phyloP scores from a whole-genome alignment of 2,888 invertebrate species.

The Morpho helenor region DNA sequence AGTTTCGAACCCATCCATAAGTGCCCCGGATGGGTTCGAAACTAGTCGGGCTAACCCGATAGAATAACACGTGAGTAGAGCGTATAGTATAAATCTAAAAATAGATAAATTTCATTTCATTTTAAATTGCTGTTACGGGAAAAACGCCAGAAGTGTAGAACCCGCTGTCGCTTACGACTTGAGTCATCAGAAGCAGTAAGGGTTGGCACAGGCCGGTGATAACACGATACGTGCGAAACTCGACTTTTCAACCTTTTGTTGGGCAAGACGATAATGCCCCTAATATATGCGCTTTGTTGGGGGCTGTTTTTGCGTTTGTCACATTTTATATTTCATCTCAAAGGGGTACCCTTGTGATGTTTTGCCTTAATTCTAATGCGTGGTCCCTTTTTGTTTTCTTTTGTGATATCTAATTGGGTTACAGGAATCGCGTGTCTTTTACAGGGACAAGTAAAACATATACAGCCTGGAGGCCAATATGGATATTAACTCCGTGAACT shows the following conservation, averaged over 20 bases:
- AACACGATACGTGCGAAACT: constrained; percentile 71
- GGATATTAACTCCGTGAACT: too few relatives aligned
- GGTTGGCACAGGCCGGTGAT: constrained; percentile 65
- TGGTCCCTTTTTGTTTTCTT: constrained; percentile 25
- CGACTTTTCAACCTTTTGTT: constrained; percentile 77
- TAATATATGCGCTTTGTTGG: constrained; percentile 68
- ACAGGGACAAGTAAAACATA: not conserved
- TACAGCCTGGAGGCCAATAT: too few relatives aligned
- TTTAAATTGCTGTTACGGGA: too few relatives aligned
- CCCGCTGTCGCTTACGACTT: constrained; percentile 26
- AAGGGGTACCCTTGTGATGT: constrained; percentile 29
- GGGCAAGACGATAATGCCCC: constrained; percentile 64
- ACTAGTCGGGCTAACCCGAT: too few relatives aligned
- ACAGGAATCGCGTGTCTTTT: constrained; percentile 2
- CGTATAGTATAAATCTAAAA: too few relatives aligned
- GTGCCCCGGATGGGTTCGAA: too few relatives aligned
- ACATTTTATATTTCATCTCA: constrained; percentile 43
- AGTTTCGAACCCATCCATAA: too few relatives aligned
- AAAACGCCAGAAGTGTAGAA: too few relatives aligned
- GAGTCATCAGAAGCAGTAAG: constrained; percentile 54
- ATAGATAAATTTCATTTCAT: too few relatives aligned
- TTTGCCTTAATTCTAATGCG: constrained; percentile 28
- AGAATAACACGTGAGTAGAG: too few relatives aligned
- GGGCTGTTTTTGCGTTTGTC: constrained; percentile 61
- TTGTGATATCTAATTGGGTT: constrained; percentile 21